These are phyloP conservation scores for Macrosoma leucophasiata DNA, from an alignment of 2,888 invertebrate species.

Conservation along the genomic window DNA sequence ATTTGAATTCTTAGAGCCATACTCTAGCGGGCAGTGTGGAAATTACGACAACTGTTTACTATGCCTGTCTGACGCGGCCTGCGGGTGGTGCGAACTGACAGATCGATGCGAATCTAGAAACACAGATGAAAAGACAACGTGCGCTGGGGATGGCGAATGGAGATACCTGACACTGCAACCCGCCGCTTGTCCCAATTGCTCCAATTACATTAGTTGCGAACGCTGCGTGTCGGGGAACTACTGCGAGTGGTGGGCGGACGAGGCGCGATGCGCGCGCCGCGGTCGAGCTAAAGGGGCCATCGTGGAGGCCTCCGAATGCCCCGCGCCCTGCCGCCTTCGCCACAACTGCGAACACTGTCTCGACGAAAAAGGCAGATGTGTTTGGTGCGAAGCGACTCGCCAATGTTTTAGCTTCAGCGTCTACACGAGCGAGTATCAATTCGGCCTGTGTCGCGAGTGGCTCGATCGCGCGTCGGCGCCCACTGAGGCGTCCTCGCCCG, in stretches of 20 bases:
- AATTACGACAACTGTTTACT: constrained; percentile 89
- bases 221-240: constrained; percentile 85
- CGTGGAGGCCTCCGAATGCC: constrained; percentile 79
- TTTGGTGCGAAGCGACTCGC: constrained; percentile 95
- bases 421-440: constrained; percentile 95
- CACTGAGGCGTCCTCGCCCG: constrained; percentile 44
- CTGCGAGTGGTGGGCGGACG: constrained; percentile 96
- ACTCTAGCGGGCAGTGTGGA: constrained; percentile 85
- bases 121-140: constrained; percentile 79
- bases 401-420: constrained; percentile 97
- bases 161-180: constrained; percentile 88
- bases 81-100: constrained; percentile 94
- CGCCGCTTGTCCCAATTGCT: constrained; percentile 89
- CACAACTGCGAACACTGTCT: constrained; percentile 88
- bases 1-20: constrained; percentile 92
- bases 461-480: constrained; percentile 84
- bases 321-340: constrained; percentile 86
- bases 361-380: constrained; percentile 90
- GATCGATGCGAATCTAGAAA: constrained; percentile 80
- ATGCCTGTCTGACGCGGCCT: constrained; percentile 90
- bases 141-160: constrained; percentile 78
- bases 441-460: constrained; percentile 95
- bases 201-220: constrained; percentile 91
- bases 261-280: constrained; percentile 88
- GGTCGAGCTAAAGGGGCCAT: constrained; percentile 84